These are phyloP conservation scores for Tetragnatha versicolor DNA, from an alignment of 1,140 invertebrate species.

Conservation along the genomic window DNA sequence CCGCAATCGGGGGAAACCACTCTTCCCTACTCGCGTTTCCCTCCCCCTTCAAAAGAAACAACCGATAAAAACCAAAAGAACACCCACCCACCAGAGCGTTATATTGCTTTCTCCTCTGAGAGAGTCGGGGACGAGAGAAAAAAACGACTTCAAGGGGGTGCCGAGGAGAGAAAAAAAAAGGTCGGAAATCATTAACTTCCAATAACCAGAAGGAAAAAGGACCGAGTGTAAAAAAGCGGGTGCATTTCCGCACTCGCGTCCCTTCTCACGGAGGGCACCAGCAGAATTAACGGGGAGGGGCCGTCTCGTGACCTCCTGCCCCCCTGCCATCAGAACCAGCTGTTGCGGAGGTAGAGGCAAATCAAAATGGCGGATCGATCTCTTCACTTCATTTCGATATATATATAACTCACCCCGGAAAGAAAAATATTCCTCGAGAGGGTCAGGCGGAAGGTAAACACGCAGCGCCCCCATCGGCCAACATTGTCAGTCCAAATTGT, in stretches of 20 bases:
- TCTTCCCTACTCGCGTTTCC: background rate
- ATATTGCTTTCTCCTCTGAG: background rate
- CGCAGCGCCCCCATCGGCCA: background rate
- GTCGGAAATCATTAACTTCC: slow-evolving; percentile 27
- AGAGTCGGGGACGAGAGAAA: too few species aligned
- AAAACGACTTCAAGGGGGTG: background rate
- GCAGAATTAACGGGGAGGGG: slow-evolving; percentile 12
- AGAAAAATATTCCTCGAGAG: background rate
- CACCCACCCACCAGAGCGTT: too few species aligned
- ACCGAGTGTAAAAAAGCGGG: background rate
- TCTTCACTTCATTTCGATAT: slow-evolving; percentile 22
- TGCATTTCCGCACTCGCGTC: background rate
- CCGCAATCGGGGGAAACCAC: too few species aligned
- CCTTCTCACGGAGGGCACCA: slow-evolving; percentile 17
- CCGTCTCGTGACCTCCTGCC: slow-evolving; percentile 35
- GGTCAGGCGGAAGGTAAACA: slow-evolving; percentile 39
- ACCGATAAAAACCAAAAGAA: too few species aligned
- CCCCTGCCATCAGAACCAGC: slow-evolving; percentile 24
- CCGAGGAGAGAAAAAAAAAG: background rate
- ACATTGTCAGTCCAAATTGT: slow-evolving; percentile 29
- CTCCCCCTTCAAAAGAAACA: too few species aligned
- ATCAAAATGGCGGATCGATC: slow-evolving; percentile 46
- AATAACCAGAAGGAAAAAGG: background rate
- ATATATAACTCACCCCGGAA: too few species aligned
- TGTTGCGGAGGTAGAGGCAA: slow-evolving; percentile 33